These are phyloP conservation scores for Phalangium opilio DNA, from an alignment of 2,888 invertebrate species.

Conservation along the genomic window DNA sequence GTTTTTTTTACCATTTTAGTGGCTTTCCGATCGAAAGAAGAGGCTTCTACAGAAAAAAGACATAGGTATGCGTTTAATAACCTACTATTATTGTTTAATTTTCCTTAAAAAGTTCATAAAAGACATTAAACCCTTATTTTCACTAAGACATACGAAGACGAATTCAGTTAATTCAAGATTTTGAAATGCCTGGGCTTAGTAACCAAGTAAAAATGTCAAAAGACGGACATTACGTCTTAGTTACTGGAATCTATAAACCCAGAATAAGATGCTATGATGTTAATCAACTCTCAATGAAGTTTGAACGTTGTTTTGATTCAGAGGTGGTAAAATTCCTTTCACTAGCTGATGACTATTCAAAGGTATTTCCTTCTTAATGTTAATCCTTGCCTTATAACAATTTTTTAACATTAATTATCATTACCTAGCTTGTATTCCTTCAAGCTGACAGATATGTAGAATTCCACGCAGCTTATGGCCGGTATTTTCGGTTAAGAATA, in stretches of 20 bases:
- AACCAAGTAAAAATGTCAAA: conserved; percentile 64
- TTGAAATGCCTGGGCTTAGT: conserved; percentile 95
- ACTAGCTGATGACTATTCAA: conserved; percentile 89
- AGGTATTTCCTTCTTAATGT: conserved; percentile 56
- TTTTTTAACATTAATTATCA: background rate
- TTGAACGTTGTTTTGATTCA: conserved; percentile 92
- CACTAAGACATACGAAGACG: conserved; percentile 59
- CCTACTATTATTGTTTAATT: too few relatives aligned
- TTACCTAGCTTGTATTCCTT: conserved; percentile 58
- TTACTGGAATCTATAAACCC: conserved; percentile 89
- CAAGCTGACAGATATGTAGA: conserved; percentile 85
- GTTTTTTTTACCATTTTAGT: conserved; percentile 38
- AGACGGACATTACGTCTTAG: conserved; percentile 82
- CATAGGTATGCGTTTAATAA: conserved; percentile 22
- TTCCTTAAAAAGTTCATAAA: background rate
- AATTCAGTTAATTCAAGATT: conserved; percentile 95
- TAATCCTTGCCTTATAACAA: conserved; percentile 43
- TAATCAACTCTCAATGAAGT: conserved; percentile 85
- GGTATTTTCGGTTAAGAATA: conserved; percentile 75
- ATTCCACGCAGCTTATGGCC: conserved; percentile 84
- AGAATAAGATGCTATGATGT: conserved; percentile 92
- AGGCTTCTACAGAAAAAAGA: conserved; percentile 68
- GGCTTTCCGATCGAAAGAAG: conserved; percentile 70
- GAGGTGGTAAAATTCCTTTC: conserved; percentile 88
- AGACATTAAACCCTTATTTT: conserved; percentile 2